Conservation (phyloP, 2,888 invertebrate species). For the Eugnorisma glareosa region DNA sequence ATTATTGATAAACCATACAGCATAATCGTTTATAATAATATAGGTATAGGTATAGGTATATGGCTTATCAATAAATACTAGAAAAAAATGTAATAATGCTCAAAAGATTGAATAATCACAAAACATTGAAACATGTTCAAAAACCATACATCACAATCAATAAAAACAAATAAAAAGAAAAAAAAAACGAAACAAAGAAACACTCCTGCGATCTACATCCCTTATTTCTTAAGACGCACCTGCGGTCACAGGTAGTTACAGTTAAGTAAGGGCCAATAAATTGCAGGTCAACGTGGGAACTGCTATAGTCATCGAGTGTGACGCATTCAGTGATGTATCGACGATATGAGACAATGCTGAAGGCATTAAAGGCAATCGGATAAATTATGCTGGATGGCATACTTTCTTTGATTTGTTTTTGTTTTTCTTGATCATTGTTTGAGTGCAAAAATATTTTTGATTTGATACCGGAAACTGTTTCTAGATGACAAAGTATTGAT, state of each 20-base stretch:
- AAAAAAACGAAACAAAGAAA: slow-evolving; percentile 32
- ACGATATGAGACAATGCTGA: slow-evolving; percentile 61
- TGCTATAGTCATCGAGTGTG: slow-evolving; percentile 80
- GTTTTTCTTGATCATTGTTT: background rate
- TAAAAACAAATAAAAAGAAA: slow-evolving; percentile 48
- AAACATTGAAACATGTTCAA: background rate
- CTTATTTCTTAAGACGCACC: slow-evolving; percentile 86
- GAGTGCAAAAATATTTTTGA: background rate
- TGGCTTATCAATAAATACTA: background rate
- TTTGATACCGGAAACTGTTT: background rate
- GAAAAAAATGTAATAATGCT: too few species aligned
- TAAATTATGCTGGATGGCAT: slow-evolving; percentile 36
- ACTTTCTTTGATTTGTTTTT: slow-evolving; percentile 35
- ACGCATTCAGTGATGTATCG: slow-evolving; percentile 75
- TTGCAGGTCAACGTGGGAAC: slow-evolving; percentile 90
- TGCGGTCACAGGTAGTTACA: slow-evolving; percentile 87
- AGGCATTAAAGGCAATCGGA: slow-evolving; percentile 46
- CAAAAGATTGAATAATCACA: too few species aligned
- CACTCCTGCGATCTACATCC: slow-evolving; percentile 72
- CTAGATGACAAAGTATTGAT: background rate
- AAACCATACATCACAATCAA: slow-evolving; percentile 20
- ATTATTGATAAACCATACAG: too few species aligned
- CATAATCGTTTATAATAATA: too few species aligned
- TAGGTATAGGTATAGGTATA: too few species aligned
- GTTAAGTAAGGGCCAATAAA: slow-evolving; percentile 86